Evolutionary conservation across 2,113 vertebrate species (phyloP).

Genomic region (Tetrax tetrax): DNA sequence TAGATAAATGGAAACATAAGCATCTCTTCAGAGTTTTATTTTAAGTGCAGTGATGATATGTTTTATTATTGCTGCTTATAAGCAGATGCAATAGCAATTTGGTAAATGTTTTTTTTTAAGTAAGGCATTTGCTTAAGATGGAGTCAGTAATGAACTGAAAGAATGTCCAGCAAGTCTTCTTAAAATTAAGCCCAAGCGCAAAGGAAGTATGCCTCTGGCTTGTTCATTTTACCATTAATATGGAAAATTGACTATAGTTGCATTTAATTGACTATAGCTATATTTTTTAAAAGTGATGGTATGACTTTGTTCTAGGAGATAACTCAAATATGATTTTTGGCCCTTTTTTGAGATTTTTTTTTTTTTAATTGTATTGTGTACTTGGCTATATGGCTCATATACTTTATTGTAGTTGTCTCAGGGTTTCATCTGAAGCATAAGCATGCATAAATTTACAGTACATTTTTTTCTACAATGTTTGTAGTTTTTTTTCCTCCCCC

Average conservation of each 20-base stretch:
- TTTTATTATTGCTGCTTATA: conserved; percentile 13
- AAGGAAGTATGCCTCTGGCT: not conserved
- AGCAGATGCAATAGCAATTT: not conserved
- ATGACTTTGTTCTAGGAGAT: not conserved
- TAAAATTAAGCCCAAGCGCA: not conserved
- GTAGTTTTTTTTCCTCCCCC: no score
- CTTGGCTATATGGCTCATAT: not conserved
- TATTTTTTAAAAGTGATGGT: not conserved
- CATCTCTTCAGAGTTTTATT: not conserved
- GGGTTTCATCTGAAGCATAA: not conserved
- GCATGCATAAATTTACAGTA: not conserved
- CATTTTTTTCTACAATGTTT: not conserved
- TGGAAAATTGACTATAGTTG: not conserved
- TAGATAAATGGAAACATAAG: conserved; percentile 9
- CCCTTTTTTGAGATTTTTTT: not conserved
- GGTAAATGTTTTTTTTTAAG: not conserved
- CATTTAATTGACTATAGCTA: not conserved
- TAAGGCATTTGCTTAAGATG: conserved; percentile 4
- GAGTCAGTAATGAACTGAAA: conserved; percentile 24
- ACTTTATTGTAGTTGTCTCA: not conserved
- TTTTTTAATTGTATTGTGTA: not conserved
- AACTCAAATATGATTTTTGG: not conserved
- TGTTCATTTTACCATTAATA: not conserved
- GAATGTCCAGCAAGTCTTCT: not conserved
- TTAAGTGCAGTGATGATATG: not conserved